These are phyloP conservation scores for Bactericera cockerelli DNA, from an alignment of 1,140 invertebrate genomes.

Conservation along the genomic window DNA sequence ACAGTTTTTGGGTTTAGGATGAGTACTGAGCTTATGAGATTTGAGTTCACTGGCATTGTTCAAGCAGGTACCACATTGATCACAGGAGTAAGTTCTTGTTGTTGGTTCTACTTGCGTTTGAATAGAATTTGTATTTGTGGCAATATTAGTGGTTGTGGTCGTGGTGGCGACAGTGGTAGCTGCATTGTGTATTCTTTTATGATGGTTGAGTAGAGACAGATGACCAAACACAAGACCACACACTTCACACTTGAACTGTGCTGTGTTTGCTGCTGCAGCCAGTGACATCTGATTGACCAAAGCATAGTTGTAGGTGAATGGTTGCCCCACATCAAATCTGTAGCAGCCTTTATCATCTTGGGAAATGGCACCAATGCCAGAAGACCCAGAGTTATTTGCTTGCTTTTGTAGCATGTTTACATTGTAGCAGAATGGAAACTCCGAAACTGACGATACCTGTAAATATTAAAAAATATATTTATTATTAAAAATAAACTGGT, in stretches of 20 bases:
- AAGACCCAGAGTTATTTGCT: constrained; percentile 27
- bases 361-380: constrained; percentile 29
- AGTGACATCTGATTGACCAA: constrained; percentile 39
- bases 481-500: too few species aligned
- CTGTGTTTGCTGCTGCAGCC: constrained; percentile 48
- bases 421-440: constrained; percentile 39
- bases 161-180: constrained; percentile 25
- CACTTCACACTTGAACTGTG: constrained; percentile 71
- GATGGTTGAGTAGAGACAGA: constrained; percentile 56
- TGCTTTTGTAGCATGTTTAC: constrained; percentile 38
- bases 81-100: constrained; percentile 22
- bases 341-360: constrained; percentile 37
- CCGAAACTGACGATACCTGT: constrained; percentile 28
- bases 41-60: constrained; percentile 24
- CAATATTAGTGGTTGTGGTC: constrained; percentile 21
- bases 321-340: constrained; percentile 36
- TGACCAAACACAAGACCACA: constrained; percentile 68
- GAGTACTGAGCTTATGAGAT: constrained; percentile 22
- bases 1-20: constrained; percentile 29
- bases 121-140: constrained; percentile 18
- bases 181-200: constrained; percentile 55
- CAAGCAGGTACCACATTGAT: constrained; percentile 24
- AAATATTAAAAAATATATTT: too few species aligned
- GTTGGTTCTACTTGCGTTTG: constrained; percentile 25
- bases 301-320: constrained; percentile 36